Conservation (phyloP, 2,888 invertebrate genomes). For the Eupsilia transversa region DNA sequence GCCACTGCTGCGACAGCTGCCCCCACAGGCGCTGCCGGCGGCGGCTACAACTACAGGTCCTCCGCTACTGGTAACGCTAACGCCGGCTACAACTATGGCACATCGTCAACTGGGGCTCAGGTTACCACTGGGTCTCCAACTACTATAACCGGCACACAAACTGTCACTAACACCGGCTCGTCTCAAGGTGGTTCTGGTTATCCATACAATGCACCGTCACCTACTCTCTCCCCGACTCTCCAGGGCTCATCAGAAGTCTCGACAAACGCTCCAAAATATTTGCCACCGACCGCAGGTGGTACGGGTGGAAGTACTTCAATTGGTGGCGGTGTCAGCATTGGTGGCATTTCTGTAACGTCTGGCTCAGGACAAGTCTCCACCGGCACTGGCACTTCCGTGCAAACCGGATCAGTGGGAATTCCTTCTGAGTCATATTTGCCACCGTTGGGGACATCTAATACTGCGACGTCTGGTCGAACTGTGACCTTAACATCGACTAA, state of each 20-base stretch:
- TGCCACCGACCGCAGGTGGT: slow-evolving; percentile 75
- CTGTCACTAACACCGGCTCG: slow-evolving; percentile 34
- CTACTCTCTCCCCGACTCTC: slow-evolving; percentile 53
- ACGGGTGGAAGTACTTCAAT: slow-evolving; percentile 37
- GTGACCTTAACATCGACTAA: slow-evolving; percentile 38
- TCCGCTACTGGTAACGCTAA: slow-evolving; percentile 40
- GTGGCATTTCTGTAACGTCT: slow-evolving; percentile 58
- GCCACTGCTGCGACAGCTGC: slow-evolving; percentile 42
- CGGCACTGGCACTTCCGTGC: slow-evolving; percentile 24
- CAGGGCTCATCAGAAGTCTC: slow-evolving; percentile 69
- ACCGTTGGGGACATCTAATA: slow-evolving; percentile 61
- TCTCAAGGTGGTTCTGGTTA: slow-evolving; percentile 66
- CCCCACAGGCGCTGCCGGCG: slow-evolving; percentile 23
- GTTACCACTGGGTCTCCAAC: slow-evolving; percentile 49
- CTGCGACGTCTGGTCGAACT: slow-evolving; percentile 33
- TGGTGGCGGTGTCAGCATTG: slow-evolving; percentile 49
- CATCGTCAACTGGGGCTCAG: slow-evolving; percentile 52
- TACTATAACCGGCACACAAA: slow-evolving; percentile 26
- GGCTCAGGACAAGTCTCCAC: slow-evolving; percentile 46
- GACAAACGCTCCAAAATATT: slow-evolving; percentile 83
- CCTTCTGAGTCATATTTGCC: slow-evolving; percentile 74
- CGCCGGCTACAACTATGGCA: slow-evolving; percentile 73
- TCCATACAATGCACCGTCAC: slow-evolving; percentile 63
- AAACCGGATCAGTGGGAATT: slow-evolving; percentile 48
- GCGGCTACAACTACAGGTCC: slow-evolving; percentile 63